These are phyloP conservation scores for Gymnorhina tibicen DNA, from an alignment of 2,113 vertebrate species.

Conservation along the genomic window DNA sequence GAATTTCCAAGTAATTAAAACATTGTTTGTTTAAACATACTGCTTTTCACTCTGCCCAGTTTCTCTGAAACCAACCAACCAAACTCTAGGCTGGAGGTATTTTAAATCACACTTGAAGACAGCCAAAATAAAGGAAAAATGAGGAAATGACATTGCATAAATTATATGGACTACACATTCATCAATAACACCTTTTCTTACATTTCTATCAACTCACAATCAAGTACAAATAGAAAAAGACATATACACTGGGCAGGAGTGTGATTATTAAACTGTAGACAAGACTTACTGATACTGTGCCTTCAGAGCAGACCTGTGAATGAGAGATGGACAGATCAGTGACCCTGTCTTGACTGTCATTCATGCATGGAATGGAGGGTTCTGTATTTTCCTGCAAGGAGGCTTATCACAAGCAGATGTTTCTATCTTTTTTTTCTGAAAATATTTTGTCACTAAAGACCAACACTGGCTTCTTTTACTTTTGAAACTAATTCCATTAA, in stretches of 20 bases:
- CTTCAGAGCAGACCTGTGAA: background rate
- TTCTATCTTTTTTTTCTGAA: background rate
- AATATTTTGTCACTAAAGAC: background rate
- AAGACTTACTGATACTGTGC: background rate
- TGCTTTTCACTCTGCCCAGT: background rate
- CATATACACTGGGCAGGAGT: background rate
- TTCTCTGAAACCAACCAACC: background rate
- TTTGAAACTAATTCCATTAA: background rate
- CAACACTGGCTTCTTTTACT: background rate
- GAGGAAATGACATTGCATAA: background rate
- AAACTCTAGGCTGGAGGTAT: background rate
- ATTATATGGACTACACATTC: background rate
- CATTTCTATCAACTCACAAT: background rate
- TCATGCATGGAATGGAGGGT: background rate
- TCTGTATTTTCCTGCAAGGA: background rate
- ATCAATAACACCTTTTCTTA: background rate
- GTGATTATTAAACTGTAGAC: background rate
- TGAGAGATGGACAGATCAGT: background rate
- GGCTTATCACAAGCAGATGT: fast-evolving
- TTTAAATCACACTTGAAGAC: background rate
- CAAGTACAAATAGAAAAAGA: background rate
- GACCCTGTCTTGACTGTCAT: background rate
- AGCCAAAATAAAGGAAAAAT: background rate
- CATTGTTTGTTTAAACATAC: background rate
- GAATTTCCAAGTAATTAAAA: background rate